A percentile compares a stretch with the other conserved stretches of the same genome.
Evolutionary conservation across 2,113 vertebrate species (phyloP).

Genomic region (Cyprinus carpio): DNA sequence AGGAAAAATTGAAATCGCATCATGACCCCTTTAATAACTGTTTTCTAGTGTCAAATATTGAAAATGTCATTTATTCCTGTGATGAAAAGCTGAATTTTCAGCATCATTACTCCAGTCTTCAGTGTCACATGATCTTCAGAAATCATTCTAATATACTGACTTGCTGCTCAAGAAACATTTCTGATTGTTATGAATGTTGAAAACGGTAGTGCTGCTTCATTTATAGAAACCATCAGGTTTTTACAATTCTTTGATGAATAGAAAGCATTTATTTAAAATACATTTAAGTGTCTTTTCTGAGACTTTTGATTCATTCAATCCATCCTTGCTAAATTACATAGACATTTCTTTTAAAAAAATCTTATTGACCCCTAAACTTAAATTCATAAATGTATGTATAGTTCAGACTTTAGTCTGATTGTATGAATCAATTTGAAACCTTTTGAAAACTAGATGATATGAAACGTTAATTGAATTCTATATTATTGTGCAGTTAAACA

Average conservation of each 20-base stretch:
- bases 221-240: neutral
- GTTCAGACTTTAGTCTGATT: neutral
- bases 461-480: no score
- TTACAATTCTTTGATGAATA: neutral
- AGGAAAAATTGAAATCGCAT: no score
- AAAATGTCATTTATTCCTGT: neutral
- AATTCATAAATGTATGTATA: neutral
- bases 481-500: neutral
- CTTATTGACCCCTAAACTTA: neutral
- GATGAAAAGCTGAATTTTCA: neutral
- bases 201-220: neutral
- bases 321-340: neutral
- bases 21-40: no score
- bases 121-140: no score
- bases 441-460: neutral
- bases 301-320: neutral
- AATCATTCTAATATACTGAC: neutral
- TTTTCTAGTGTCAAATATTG: neutral
- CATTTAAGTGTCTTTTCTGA: neutral
- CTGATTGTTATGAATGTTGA: neutral
- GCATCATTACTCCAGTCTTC: no score
- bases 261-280: neutral
- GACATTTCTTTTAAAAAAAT: no score
- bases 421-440: neutral
- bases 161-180: neutral